A percentile compares a stretch with the other conserved stretches of the same genome.
These are phyloP conservation scores for Aquatica leii DNA, from an alignment of 2,888 invertebrate species.

Conservation along the genomic window DNA sequence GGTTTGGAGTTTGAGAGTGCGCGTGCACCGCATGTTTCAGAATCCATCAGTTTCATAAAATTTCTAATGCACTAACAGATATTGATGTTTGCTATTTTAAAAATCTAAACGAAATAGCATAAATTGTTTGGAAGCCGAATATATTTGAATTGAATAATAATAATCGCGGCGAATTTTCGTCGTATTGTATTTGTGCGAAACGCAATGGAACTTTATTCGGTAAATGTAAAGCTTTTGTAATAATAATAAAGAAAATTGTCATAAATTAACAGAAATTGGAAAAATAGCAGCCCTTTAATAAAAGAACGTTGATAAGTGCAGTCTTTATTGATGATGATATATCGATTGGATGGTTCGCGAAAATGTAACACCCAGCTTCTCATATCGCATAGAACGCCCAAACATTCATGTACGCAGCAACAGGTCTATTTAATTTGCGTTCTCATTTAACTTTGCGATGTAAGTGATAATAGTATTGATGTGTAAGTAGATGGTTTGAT, in stretches of 20 bases:
- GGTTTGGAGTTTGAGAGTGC: slow-evolving; percentile 28
- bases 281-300: neutral
- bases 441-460: slow-evolving; percentile 57
- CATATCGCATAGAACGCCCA: slow-evolving; percentile 25
- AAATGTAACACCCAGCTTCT: slow-evolving; percentile 29
- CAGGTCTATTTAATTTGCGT: slow-evolving; percentile 55
- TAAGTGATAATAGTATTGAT: slow-evolving; percentile 51
- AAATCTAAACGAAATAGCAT: no score
- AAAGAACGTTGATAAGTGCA: slow-evolving; percentile 5
- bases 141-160: no score
- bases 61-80: no score
- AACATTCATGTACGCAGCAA: slow-evolving; percentile 51
- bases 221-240: neutral
- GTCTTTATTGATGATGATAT: slow-evolving; percentile 38
- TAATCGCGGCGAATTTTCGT: no score
- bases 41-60: neutral
- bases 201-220: neutral
- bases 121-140: no score
- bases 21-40: slow-evolving; percentile 29
- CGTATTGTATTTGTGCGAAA: neutral
- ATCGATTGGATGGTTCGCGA: slow-evolving; percentile 44
- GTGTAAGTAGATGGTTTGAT: slow-evolving; percentile 51
- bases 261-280: neutral
- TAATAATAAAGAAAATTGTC: neutral
- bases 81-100: no score